Conservation (phyloP, 35 echinoderm and acorn worm species). For the Ophioderma brevispina region DNA sequence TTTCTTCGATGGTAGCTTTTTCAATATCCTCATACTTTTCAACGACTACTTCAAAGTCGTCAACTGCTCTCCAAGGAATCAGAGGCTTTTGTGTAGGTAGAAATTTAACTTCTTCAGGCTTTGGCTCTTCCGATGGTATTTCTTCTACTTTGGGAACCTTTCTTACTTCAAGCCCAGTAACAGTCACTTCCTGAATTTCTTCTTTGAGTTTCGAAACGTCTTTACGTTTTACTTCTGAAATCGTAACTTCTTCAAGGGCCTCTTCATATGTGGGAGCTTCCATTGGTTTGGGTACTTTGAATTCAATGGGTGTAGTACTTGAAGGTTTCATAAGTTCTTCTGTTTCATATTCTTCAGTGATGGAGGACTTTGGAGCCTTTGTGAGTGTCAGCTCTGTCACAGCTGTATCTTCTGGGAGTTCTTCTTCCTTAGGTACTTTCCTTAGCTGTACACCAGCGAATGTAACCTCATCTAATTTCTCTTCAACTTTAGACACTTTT, state of each 20-base stretch:
- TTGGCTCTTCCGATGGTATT: neutral
- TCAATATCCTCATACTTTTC: neutral
- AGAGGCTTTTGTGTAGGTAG: neutral
- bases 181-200: too few species aligned
- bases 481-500: neutral
- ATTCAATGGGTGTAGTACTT: too few species aligned
- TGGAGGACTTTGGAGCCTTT: neutral
- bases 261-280: too few species aligned
- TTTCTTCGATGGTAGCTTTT: too few species aligned
- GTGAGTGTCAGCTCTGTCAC: neutral
- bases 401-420: too few species aligned
- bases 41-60: neutral
- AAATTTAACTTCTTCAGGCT: too few species aligned
- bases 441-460: slow-evolving; percentile 36
- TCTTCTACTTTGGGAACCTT: neutral
- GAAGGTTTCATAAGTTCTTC: too few species aligned
- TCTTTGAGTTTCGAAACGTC: neutral
- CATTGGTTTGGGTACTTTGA: too few species aligned
- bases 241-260: neutral
- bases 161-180: neutral
- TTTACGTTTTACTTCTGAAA: neutral
- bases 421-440: slow-evolving; percentile 12
- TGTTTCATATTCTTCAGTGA: neutral
- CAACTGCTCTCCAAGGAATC: neutral
- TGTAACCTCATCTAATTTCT: slow-evolving; percentile 25